Evolutionary conservation across 2,888 invertebrate genomes (phyloP), one percentile per base, ranked within the genome.

Genomic region (Myopa testacea): DNA sequence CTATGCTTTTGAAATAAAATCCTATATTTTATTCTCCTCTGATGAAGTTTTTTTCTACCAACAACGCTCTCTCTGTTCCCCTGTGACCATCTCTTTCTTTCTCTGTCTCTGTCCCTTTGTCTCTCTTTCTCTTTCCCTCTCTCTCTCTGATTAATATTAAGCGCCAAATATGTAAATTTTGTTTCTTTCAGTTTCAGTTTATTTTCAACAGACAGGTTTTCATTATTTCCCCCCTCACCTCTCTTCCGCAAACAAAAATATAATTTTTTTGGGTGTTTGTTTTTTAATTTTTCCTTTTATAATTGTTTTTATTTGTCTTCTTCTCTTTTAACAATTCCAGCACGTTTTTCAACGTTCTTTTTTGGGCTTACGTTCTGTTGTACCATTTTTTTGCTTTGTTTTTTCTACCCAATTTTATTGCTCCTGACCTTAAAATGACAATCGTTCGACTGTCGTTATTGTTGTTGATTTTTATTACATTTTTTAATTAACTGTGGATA

Each of bases 381-480:
- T 8, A 45, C 10, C 10, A 10, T 45, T 45, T 45, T 40, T 6
- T 8, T 8, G 10, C 3, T 63, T 37, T 34, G 5, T 34, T 37
- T 37, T 37, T 37, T 26, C 14, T 12, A 10, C 19, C 37, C 37
- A 37, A 4, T 69, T 69, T 69, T 69, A 69, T 45, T 19, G 26
- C 69, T 69, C 50, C 26, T 69, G 69, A 45, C 69, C 69, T 69
- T 69, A 69, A 50, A 50, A 10, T 69, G 69, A 69, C 69, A 50
- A 50, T 50, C 14, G 26, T 14, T 50, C 50, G 40, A 14, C 50
- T 12, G 50, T 50, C 26, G 26, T 26, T 26, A 26, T 26, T 26
- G 26, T 45, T 10, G 45, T 45, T 45, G 10, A 8, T 45, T 10
- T 6, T 45, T 45, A 45, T 45, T 45, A 6, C 10, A 45, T 45